These are phyloP conservation scores for Chymomyza costata DNA, from an alignment of 1,140 invertebrate species.

Conservation along the genomic window DNA sequence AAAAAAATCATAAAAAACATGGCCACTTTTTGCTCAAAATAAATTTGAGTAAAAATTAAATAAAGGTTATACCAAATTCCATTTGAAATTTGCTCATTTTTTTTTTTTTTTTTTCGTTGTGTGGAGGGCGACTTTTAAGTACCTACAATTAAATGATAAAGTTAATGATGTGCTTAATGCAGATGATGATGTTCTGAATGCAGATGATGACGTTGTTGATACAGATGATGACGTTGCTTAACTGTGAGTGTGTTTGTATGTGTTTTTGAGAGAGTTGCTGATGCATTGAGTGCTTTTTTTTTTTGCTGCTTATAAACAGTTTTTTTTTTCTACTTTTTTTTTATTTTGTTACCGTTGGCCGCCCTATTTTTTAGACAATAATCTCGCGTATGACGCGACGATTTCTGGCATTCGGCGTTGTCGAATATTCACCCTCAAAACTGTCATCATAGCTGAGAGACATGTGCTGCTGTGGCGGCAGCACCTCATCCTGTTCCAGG, in stretches of 20 bases:
- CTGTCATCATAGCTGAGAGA: constrained; percentile 93
- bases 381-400: constrained; percentile 94
- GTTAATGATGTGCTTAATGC: background rate
- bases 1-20: constrained; percentile 38
- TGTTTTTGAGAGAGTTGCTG: constrained; percentile 1
- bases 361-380: constrained; percentile 85
- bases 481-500: constrained; percentile 81
- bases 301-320: constrained; percentile 13
- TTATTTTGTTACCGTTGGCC: constrained; percentile 12
- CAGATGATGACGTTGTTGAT: no score
- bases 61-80: constrained; percentile 17
- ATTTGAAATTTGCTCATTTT: background rate
- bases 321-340: background rate
- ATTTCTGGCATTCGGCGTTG: constrained; percentile 92
- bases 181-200: no score
- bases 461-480: constrained; percentile 88
- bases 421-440: constrained; percentile 93
- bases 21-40: constrained; percentile 33
- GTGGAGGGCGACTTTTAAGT: background rate
- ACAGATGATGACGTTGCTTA: constrained; percentile 7
- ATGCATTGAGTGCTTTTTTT: constrained; percentile 1
- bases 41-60: constrained; percentile 31
- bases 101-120: no score
- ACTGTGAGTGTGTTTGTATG: constrained; percentile 12
- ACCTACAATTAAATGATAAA: background rate